Evolutionary conservation across 92 coral and sea anemone genomes (phyloP), one percentile per base, ranked within the genome.

Genomic region (Desmophyllum pertusum): DNA sequence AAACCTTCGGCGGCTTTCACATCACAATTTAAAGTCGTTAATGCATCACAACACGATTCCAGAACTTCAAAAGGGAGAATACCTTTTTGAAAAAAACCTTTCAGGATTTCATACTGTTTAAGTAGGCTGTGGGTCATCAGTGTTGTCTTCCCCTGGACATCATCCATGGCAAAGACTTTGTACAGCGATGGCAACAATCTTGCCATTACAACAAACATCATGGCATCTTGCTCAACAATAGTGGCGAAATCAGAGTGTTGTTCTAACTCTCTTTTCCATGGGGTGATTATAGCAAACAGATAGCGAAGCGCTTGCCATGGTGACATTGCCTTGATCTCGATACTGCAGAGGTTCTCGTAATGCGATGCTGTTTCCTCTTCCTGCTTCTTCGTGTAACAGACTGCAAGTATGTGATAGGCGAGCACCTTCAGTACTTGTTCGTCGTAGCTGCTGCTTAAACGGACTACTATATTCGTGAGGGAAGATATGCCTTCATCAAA

Each of bases 391-490:
- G 73, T 39, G 72, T 42, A 63, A 61, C 55, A 78, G 30, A 78
- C 83, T 39, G 83, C 83, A n/a, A 78, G 72, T 17, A 62, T 57
- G 19, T 78, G 83, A 25, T 9, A 78, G 59, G 83, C 31, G 15
- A 78, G 59, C 2, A 61, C 48, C 39, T 27, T 40, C 15, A 78
- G 57, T 27, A 78, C 55, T 29, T 29, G 43, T 63, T 78, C 83
- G 31, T 63, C 83, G 15, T 21, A 31, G 42, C 33, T 38, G 62
- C 35, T 78, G 1, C 14, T 43, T 27, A 78, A 46, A 62, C 57
- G 55, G 40, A 62, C 71, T 30, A 39, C 73, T 25, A 73, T 25
- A 30, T 33, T 36, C 36, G 4, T n/a, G 9, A 78, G 29, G 15
- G 57, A 23, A 41, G 57, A 39, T 42, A 78, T 78, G 33, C 72